Evolutionary conservation across 2,113 vertebrate species (phyloP).

Genomic region (Plotosus lineatus): DNA sequence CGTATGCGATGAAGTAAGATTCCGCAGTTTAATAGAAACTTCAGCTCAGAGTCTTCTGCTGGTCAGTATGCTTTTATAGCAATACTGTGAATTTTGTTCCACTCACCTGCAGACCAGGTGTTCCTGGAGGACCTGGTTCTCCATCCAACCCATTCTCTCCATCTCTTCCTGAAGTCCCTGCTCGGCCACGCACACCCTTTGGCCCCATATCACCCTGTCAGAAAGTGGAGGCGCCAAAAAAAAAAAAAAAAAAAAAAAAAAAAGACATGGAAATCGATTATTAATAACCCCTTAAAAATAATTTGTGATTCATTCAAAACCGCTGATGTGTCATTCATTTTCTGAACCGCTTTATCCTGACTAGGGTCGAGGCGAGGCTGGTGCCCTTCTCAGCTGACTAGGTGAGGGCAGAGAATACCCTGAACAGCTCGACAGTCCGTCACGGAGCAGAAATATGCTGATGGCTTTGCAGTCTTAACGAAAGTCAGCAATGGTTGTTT

Average conservation of each 20-base stretch:
- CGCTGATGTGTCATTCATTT: no score
- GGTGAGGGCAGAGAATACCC: no score
- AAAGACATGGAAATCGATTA: background rate
- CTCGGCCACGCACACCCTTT: conserved; percentile 68
- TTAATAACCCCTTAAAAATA: background rate
- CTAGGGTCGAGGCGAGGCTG: no score
- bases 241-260: background rate
- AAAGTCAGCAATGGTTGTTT: no score
- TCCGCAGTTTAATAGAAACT: background rate
- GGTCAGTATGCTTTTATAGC: background rate
- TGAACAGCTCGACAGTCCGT: no score
- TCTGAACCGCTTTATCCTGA: no score
- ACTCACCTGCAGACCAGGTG: conserved; percentile 74
- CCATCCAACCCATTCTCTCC: conserved; percentile 71
- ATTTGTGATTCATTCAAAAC: background rate
- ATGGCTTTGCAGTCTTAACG: no score
- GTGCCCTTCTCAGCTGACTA: no score
- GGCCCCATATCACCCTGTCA: conserved; percentile 72
- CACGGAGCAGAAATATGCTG: no score
- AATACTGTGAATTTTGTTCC: background rate
- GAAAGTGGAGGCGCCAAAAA: background rate
- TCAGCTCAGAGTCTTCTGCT: background rate
- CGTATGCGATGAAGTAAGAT: background rate
- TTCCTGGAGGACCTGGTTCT: conserved; percentile 66
- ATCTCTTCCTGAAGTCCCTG: conserved; percentile 66